These are phyloP conservation scores for Artemisiospiza belli DNA, from an alignment of 2,113 vertebrate genomes.

Conservation along the genomic window DNA sequence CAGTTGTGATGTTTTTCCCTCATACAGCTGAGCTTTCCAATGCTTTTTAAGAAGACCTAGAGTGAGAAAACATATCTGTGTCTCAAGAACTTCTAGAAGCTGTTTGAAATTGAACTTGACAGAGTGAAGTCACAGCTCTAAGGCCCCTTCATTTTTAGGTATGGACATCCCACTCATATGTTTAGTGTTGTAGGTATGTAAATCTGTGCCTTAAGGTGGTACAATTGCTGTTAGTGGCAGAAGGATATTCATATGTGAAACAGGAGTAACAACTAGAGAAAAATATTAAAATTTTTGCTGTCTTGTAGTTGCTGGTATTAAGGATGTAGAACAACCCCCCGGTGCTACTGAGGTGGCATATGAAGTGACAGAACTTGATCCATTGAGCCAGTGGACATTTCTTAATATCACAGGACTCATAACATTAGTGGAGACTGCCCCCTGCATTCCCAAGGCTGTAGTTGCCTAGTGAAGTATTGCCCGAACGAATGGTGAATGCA, in stretches of 20 bases:
- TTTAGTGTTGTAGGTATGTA: neutral
- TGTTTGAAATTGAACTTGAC: neutral
- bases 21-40: neutral
- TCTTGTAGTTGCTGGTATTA: neutral
- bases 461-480: neutral
- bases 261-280: neutral
- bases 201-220: neutral
- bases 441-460: neutral
- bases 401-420: neutral
- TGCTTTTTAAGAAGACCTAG: neutral
- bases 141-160: neutral
- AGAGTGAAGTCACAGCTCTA: neutral
- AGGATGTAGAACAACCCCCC: neutral
- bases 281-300: neutral
- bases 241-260: neutral
- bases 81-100: neutral
- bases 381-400: neutral
- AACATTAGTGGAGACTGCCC: neutral
- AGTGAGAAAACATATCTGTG: neutral
- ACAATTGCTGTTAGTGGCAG: neutral
- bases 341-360: neutral
- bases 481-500: neutral
- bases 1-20: neutral
- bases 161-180: accelerated
- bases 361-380: neutral